phyloP scores from a whole-genome alignment of 1,140 invertebrate species.

The Magallana angulata region DNA sequence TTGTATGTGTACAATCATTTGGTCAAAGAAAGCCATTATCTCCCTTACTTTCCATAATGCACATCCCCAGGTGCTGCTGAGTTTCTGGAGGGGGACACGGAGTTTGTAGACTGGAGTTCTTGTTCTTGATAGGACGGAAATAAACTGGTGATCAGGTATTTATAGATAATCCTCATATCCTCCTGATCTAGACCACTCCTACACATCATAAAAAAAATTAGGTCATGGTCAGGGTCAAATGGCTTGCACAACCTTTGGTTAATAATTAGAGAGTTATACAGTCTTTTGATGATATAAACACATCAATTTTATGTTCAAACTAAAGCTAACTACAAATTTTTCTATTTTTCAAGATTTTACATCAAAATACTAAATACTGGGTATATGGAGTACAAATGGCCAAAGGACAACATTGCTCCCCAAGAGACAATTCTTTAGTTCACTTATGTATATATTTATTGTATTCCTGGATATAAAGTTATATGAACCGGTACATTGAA shows the following conservation, averaged over 20 bases:
- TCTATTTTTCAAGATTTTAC: neutral
- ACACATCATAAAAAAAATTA: neutral
- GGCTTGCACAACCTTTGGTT: no score
- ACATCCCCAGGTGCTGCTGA: slow-evolving; percentile 73
- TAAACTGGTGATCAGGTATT: slow-evolving; percentile 88
- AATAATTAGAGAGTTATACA: no score
- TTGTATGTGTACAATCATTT: neutral
- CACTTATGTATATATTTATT: no score
- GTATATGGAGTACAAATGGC: no score
- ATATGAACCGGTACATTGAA: no score
- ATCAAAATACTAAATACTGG: neutral
- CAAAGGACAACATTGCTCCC: no score
- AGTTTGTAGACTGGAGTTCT: slow-evolving; percentile 84
- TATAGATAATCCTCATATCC: slow-evolving; percentile 91
- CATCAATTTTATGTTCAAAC: no score
- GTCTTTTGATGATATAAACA: no score
- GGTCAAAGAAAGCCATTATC: neutral
- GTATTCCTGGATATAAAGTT: no score
- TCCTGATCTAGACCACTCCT: slow-evolving; percentile 91
- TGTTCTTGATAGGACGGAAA: slow-evolving; percentile 87
- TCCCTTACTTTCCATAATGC: slow-evolving; percentile 83
- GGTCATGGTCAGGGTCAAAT: no score
- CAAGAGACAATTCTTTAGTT: no score
- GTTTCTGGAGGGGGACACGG: slow-evolving; percentile 79
- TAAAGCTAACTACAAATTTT: no score